Evolutionary conservation across 2,113 vertebrate genomes (phyloP), one percentile per base, ranked within the genome.

Genomic region (Bubalus kerabau): DNA sequence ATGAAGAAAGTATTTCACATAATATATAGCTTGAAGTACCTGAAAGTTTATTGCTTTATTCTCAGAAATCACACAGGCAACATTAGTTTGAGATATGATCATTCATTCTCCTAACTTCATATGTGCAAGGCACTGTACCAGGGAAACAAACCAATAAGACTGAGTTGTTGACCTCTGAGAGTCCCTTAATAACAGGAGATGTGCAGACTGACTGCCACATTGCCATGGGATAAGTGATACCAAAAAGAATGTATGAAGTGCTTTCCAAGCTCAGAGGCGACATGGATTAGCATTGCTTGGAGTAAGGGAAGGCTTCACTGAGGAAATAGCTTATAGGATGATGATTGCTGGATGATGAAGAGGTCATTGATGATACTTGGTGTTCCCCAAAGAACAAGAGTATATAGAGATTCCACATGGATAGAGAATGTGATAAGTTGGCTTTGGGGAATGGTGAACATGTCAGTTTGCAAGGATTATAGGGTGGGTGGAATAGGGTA

Each of bases 21-120:
- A 48, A 71, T 43, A 52, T 48, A 4, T 74, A 87, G 43, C 93
- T 96, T 95, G 28, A 97, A 95, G 6, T 93, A 86, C 43, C 16
- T 88, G 88, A 59, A 91, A 94, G 12, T 88, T 36, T 91, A 59
- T 95, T 97, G 62, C n/a, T 94, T 98, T 89, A 82, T 96, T 87
- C 40, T 91, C 24, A 93, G 86, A 96, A 96, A 56, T 96, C 43
- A 96, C 23, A 93, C 40, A 81, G 59, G 14, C 81, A 92, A 28
- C 67, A 56, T 94, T 97, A 95, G 54, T 95, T 93, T 91, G 74
- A 24, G 36, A 64, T 94, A 80, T 9, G 94, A 40, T 95, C 11
- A 62, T 82, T 90, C 40, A 88, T 95, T 94, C 9, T 60, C 28
- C 28, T 95, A 86, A 52, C 26, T 97, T 97, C 83, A 3, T 87